Evolutionary conservation across 1,140 invertebrate genomes (phyloP).

Genomic region (Zophobas atratus): DNA sequence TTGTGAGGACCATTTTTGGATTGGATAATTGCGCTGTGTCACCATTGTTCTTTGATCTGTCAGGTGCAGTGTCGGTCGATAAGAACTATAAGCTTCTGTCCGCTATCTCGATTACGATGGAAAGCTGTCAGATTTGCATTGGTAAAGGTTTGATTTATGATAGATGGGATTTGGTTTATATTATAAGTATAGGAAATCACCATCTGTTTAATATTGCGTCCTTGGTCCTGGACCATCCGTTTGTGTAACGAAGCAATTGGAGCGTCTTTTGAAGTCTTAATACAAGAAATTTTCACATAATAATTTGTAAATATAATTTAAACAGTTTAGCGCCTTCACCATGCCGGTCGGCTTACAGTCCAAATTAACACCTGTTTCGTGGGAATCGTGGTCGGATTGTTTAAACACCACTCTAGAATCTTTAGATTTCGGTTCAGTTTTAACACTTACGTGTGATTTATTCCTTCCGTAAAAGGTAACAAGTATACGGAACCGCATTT

Average conservation of each 20-base stretch:
- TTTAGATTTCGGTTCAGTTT: constrained; percentile 54
- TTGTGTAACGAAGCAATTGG: constrained; percentile 40
- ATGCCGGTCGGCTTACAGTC: constrained; percentile 47
- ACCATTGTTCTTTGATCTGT: constrained; percentile 31
- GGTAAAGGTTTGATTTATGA: constrained; percentile 36
- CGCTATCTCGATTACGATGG: constrained; percentile 23
- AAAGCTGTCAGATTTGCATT: constrained; percentile 29
- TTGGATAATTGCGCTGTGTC: constrained; percentile 29
- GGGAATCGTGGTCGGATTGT: constrained; percentile 48
- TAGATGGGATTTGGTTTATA: constrained; percentile 4
- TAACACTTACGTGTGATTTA: constrained; percentile 53
- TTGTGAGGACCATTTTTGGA: constrained; percentile 27
- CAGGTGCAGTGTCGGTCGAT: constrained; percentile 17
- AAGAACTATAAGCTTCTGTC: constrained; percentile 32
- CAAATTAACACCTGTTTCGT: constrained; percentile 57
- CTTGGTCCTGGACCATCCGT: not conserved
- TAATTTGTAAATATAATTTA: constrained; percentile 49
- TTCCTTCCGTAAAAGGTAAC: constrained; percentile 46
- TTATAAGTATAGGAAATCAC: not conserved
- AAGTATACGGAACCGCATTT: constrained; percentile 41
- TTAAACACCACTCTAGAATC: constrained; percentile 53
- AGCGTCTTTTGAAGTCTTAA: constrained; percentile 44
- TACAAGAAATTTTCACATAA: constrained; percentile 41
- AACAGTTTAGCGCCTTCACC: constrained; percentile 45
- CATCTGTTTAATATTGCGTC: constrained; percentile 20